Percentiles rank a stretch among this genome's conserved stretches.
phyloP scores from a whole-genome alignment of 1,140 invertebrate species.

The Diorhabda sublineata region DNA sequence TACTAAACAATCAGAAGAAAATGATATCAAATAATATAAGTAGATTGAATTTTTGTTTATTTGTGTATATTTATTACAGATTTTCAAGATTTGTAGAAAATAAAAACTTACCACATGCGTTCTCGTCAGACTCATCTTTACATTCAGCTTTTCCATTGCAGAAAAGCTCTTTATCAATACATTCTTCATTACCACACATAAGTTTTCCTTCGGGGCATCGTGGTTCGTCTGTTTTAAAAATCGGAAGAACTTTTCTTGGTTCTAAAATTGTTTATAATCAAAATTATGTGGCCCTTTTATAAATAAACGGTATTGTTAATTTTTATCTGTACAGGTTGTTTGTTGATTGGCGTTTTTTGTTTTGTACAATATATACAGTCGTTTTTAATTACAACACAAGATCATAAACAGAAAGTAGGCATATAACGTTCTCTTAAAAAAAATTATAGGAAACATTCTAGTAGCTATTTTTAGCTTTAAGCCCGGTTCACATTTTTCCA shows the following conservation, averaged over 20 bases:
- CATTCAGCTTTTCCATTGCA: slow-evolving; percentile 91
- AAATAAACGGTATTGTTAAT: not conserved
- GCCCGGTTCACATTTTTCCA: too few species aligned
- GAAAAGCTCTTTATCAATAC: slow-evolving; percentile 85
- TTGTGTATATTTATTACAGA: too few species aligned
- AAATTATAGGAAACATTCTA: not conserved
- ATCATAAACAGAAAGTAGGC: slow-evolving; percentile 1
- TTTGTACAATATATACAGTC: slow-evolving; percentile 22
- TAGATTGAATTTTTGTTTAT: too few species aligned
- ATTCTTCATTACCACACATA: slow-evolving; percentile 84
- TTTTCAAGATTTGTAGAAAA: too few species aligned
- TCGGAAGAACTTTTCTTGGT: slow-evolving; percentile 80
- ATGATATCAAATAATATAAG: too few species aligned
- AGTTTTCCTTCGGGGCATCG: slow-evolving; percentile 83
- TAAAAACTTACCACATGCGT: slow-evolving; percentile 81
- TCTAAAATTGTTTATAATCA: slow-evolving; percentile 55
- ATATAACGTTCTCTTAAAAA: slow-evolving; percentile 6
- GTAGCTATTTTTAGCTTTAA: not conserved
- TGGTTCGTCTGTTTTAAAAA: slow-evolving; percentile 86
- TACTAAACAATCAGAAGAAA: too few species aligned
- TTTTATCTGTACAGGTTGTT: slow-evolving; percentile 23
- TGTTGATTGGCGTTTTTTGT: slow-evolving; percentile 26
- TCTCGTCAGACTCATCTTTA: slow-evolving; percentile 92
- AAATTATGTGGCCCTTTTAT: not conserved
- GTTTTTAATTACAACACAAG: not conserved